phyloP scores from a whole-genome alignment of 2,113 vertebrate genomes.

The Melanocharis versteri region DNA sequence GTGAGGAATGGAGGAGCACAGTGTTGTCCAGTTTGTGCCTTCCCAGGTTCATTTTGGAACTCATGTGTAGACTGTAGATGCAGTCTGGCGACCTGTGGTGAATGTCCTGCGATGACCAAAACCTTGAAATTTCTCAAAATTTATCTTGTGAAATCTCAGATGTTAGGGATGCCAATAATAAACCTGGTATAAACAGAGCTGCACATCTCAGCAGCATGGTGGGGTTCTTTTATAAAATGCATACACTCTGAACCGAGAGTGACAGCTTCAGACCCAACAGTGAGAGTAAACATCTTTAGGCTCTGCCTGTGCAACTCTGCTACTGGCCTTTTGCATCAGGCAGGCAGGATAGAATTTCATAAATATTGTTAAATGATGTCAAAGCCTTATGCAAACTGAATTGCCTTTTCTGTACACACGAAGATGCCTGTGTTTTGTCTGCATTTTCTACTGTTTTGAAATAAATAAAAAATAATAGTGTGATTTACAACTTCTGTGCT shows the following conservation, averaged over 20 bases:
- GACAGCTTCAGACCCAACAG: neutral
- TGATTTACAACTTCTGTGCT: neutral
- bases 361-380: neutral
- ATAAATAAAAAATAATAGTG: neutral
- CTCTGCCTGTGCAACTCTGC: neutral
- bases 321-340: neutral
- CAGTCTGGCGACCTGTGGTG: neutral
- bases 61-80: neutral
- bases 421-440: neutral
- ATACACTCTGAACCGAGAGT: neutral
- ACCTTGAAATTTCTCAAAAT: neutral
- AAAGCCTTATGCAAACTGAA: neutral
- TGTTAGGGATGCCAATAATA: neutral
- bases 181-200: neutral
- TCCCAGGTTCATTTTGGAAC: neutral
- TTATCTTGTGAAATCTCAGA: neutral
- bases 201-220: neutral
- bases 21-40: neutral
- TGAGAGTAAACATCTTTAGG: neutral
- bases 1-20: neutral
- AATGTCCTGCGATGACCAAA: neutral
- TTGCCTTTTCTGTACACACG: neutral
- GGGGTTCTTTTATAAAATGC: neutral
- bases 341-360: neutral
- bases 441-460: neutral